Evolutionary conservation across 2,113 vertebrate species (phyloP), one percentile per base, ranked within the genome.

Genomic region (Stegostoma tigrinum): DNA sequence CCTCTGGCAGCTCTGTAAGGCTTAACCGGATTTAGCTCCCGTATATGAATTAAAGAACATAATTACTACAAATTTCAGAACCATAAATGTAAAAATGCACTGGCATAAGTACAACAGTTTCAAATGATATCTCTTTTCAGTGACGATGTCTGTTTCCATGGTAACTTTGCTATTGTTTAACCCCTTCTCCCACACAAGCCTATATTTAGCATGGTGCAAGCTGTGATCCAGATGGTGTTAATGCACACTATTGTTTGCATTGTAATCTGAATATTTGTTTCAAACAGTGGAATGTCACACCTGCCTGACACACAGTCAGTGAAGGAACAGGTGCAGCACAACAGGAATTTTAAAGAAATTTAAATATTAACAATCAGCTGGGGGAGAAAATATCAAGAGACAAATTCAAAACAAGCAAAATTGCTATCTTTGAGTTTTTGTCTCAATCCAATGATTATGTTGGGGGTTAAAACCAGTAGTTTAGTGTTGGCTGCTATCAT

Each of bases 81-180:
- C 30, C 87, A 17, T 24, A 90, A 87, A 87, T 87, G 85, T 87
- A 87, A 87, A 52, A 86, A 87, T 0, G 85, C 85, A 52, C 48
- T 87, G 85, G 85, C 52, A 17, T 30, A 10, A 14, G 87, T n/a
- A 64, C 87, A 61, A 7, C 14, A 10, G 14, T 90, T 90, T 90
- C 14, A 61, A 64, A 55, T 61, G 87, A 90, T 61, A 64, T 90
- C 30, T 90, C 86, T 61, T 55, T 55, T n/a, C 87, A 64, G 27
- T 24, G 91, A 67, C 17, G 64, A 45, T 68, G 91, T 19, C 34
- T 27, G 91, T 94, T 94, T 94, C 91, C 67, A 70, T 68, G 91
- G 91, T 42, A 70, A 94, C 91, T 38, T 94, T 45, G 64, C 91
- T 94, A 68, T 70, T 68, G 91, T 70, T 94, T 94, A 94, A 94